phyloP scores from a whole-genome alignment of 2,797 vertebrate genomes.

The Microctenopoma lineatum region DNA sequence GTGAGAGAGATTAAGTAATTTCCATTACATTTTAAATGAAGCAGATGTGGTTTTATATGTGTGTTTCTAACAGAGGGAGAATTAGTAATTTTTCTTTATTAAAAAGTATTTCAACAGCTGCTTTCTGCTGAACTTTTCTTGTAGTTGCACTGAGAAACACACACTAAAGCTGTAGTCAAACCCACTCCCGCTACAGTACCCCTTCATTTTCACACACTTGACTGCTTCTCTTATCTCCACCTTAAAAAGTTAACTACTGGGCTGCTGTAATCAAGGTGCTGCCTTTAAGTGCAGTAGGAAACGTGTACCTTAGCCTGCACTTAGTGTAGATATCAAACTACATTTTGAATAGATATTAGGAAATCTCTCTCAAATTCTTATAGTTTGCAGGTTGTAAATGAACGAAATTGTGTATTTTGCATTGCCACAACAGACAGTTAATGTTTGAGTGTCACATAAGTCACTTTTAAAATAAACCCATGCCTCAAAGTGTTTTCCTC shows the following conservation, averaged over 20 bases:
- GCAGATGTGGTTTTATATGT: too few species aligned
- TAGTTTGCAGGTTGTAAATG: too few species aligned
- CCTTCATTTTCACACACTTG: slow-evolving; percentile 14
- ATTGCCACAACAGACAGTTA: neutral
- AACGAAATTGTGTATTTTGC: neutral
- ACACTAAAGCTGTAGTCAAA: neutral
- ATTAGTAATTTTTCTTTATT: too few species aligned
- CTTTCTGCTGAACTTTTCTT: too few species aligned
- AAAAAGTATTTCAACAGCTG: too few species aligned
- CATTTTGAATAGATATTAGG: neutral
- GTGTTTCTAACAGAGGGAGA: too few species aligned
- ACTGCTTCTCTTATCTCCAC: slow-evolving; percentile 51
- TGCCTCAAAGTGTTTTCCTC: too few species aligned
- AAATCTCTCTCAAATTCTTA: neutral
- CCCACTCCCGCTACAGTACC: neutral
- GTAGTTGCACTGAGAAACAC: neutral
- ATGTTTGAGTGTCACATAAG: neutral
- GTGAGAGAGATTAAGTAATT: neutral
- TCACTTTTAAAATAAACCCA: too few species aligned
- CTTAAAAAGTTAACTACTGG: slow-evolving; percentile 61
- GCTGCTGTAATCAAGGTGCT: slow-evolving; percentile 32
- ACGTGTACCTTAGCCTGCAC: neutral
- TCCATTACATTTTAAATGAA: too few species aligned
- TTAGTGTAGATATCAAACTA: neutral
- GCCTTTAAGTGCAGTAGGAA: slow-evolving; percentile 41